Percentiles rank a stretch among this genome's conserved stretches.
Evolutionary conservation across 2,113 vertebrate species (phyloP).

Genomic region (Gadus macrocephalus): DNA sequence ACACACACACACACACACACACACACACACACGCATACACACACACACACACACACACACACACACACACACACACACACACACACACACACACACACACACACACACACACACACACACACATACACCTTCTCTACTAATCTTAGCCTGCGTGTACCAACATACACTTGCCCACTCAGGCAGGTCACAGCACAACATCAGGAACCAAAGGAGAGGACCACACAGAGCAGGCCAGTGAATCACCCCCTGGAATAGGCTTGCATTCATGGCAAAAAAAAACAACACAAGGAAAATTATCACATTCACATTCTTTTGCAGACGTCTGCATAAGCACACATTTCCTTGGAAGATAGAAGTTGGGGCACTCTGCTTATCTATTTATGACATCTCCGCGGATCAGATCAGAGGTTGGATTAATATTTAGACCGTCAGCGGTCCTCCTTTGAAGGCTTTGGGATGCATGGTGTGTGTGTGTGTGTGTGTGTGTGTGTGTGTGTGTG

Average conservation of each 20-base stretch:
- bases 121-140: slow-evolving; percentile 23
- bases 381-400: slow-evolving; percentile 48
- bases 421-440: slow-evolving; percentile 60
- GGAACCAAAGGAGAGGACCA: slow-evolving; percentile 39
- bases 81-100: slow-evolving; percentile 10
- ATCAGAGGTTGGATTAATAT: slow-evolving; percentile 75
- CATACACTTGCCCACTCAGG: slow-evolving; percentile 38
- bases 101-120: slow-evolving; percentile 7
- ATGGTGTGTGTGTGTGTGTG: slow-evolving; percentile 3
- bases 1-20: background rate
- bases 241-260: slow-evolving; percentile 15
- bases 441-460: slow-evolving; percentile 64
- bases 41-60: background rate
- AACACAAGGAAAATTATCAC: slow-evolving; percentile 5
- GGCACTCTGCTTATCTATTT: slow-evolving; percentile 29
- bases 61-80: background rate
- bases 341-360: slow-evolving; percentile 1
- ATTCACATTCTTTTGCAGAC: slow-evolving; percentile 6
- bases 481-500: background rate
- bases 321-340: slow-evolving; percentile 3
- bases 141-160: slow-evolving; percentile 33
- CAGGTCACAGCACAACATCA: slow-evolving; percentile 54
- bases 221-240: slow-evolving; percentile 38
- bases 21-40: background rate
- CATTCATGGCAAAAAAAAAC: slow-evolving; percentile 4